A percentile compares a stretch with the other conserved stretches of the same genome.
Evolutionary conservation across 2,888 invertebrate species (phyloP).

Genomic region (Mythimna ferrago): DNA sequence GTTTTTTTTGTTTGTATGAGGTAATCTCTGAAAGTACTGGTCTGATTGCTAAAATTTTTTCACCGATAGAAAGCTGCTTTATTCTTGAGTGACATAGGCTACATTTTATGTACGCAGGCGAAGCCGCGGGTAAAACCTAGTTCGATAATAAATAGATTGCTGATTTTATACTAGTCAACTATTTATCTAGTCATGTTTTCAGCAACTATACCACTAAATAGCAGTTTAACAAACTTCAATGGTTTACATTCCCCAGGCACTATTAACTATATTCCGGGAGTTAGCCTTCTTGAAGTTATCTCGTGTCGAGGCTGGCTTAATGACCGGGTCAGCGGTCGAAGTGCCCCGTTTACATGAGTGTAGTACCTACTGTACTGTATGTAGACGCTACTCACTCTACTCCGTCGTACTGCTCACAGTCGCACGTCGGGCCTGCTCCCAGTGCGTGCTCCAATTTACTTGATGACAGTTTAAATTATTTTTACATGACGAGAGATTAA

Average conservation of each 20-base stretch:
- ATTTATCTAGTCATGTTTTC: neutral
- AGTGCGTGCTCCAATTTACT: slow-evolving; percentile 34
- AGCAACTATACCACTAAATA: neutral
- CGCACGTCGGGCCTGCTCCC: neutral
- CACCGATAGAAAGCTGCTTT: too few relatives aligned
- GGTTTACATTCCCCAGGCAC: neutral
- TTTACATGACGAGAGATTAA: neutral
- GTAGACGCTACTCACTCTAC: slow-evolving; percentile 11
- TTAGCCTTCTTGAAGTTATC: slow-evolving; percentile 24
- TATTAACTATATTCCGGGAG: neutral
- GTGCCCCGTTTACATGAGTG: slow-evolving; percentile 27
- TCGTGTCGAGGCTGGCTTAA: slow-evolving; percentile 20
- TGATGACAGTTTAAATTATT: slow-evolving; percentile 18
- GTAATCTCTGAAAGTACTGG: too few relatives aligned
- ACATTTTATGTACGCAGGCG: too few relatives aligned
- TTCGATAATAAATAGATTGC: neutral
- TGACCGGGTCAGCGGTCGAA: slow-evolving; percentile 48
- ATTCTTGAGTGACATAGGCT: too few relatives aligned
- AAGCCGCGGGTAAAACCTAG: too few relatives aligned
- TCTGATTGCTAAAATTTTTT: too few relatives aligned
- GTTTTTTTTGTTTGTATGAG: too few relatives aligned
- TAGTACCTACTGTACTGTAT: slow-evolving; percentile 7
- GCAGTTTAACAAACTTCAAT: slow-evolving; percentile 11
- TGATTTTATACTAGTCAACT: neutral
- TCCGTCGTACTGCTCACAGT: neutral